phyloP scores from a whole-genome alignment of 1,140 invertebrate species.

The Musca vetustissima region DNA sequence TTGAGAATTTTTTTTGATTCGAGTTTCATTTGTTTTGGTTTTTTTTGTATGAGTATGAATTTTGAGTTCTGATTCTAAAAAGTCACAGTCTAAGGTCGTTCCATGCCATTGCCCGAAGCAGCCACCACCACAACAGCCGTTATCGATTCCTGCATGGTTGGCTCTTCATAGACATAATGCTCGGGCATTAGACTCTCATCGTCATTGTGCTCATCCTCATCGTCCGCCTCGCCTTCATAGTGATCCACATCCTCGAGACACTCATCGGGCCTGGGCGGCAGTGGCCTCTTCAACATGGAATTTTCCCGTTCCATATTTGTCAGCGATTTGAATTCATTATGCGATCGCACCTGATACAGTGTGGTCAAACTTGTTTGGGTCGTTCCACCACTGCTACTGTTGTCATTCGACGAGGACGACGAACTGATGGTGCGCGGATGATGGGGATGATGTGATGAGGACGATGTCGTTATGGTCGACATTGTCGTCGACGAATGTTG shows the following conservation, averaged over 20 bases:
- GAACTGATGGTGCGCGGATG: slow-evolving; percentile 25
- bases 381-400: slow-evolving; percentile 29
- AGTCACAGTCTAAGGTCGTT: slow-evolving; percentile 8
- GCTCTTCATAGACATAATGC: slow-evolving; percentile 27
- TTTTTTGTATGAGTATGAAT: slow-evolving; percentile 6
- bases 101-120: slow-evolving; percentile 23
- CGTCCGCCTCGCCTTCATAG: neutral
- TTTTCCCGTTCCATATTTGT: slow-evolving; percentile 4
- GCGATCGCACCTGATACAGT: slow-evolving; percentile 21
- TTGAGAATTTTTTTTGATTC: slow-evolving; percentile 13
- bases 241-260: neutral
- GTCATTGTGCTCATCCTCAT: slow-evolving; percentile 1
- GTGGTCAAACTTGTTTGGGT: slow-evolving; percentile 27
- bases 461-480: neutral
- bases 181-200: slow-evolving; percentile 14
- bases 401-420: slow-evolving; percentile 27
- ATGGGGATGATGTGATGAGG: slow-evolving; percentile 16
- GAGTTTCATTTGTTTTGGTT: slow-evolving; percentile 2
- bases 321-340: slow-evolving; percentile 20
- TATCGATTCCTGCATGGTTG: slow-evolving; percentile 25
- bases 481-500: neutral
- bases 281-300: slow-evolving; percentile 24
- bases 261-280: slow-evolving; percentile 25
- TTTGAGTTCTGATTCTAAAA: neutral
- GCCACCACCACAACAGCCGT: slow-evolving; percentile 30